Percentiles rank a stretch among this genome's conserved stretches.
phyloP scores from a whole-genome alignment of 2,888 invertebrate species.

The Anaspis maculata region DNA sequence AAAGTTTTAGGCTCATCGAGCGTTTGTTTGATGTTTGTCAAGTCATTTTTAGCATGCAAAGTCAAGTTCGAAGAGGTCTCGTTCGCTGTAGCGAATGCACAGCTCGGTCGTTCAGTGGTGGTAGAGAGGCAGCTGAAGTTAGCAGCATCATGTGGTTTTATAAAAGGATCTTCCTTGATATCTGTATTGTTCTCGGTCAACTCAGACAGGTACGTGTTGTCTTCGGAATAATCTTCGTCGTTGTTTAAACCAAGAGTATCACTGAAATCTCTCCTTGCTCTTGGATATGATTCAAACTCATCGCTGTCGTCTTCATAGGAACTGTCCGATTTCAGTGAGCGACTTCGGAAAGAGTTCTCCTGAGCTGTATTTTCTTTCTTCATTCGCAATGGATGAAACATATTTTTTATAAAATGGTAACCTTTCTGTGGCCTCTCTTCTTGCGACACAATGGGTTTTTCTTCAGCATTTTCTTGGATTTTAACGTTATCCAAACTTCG shows the following conservation, averaged over 20 bases:
- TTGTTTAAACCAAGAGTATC: constrained; percentile 20
- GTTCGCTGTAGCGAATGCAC: no score
- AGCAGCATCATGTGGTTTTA: no score
- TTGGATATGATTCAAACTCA: not conserved
- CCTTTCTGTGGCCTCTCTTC: no score
- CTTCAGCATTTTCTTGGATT: not conserved
- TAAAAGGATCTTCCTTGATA: constrained; percentile 7
- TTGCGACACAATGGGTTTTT: constrained; percentile 1
- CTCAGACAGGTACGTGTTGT: constrained; percentile 11
- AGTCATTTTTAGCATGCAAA: no score
- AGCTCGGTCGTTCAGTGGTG: not conserved
- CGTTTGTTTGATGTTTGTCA: constrained; percentile 2
- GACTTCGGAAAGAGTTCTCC: no score
- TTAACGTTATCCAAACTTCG: not conserved
- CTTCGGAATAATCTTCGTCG: constrained; percentile 24
- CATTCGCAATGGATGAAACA: no score
- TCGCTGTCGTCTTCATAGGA: constrained; percentile 5
- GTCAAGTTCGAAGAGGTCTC: no score
- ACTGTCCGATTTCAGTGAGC: no score
- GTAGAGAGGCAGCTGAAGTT: no score
- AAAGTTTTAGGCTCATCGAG: constrained; percentile 4
- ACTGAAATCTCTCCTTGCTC: constrained; percentile 14
- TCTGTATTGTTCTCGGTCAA: constrained; percentile 6
- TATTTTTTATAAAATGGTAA: no score
- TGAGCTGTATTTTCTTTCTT: no score